These are phyloP conservation scores for Nesidiocoris tenuis DNA, from an alignment of 2,888 invertebrate species.

Conservation along the genomic window DNA sequence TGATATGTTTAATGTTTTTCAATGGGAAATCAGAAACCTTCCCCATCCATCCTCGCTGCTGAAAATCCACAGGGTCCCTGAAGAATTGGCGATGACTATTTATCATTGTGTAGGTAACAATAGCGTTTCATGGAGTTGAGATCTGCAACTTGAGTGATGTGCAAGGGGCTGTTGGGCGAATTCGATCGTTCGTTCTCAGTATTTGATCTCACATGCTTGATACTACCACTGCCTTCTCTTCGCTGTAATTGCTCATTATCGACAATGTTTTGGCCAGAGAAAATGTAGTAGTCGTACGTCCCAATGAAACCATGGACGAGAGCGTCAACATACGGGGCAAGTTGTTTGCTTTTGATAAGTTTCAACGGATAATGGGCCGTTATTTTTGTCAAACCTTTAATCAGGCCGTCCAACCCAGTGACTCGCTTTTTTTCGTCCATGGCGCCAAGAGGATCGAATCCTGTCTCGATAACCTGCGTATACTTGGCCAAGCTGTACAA, in stretches of 20 bases:
- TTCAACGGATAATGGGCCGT: slow-evolving; percentile 38
- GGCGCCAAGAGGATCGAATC: slow-evolving; percentile 21
- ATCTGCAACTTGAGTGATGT: background rate
- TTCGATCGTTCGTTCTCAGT: background rate
- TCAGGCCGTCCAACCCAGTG: slow-evolving; percentile 23
- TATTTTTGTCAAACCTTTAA: slow-evolving; percentile 36
- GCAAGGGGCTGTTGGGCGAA: background rate
- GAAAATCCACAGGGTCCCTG: too few relatives aligned
- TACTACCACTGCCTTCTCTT: background rate
- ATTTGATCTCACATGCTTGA: background rate
- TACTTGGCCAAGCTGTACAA: slow-evolving; percentile 31
- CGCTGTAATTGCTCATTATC: too few relatives aligned
- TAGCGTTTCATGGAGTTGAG: background rate
- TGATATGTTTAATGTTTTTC: too few relatives aligned
- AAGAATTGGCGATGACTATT: too few relatives aligned
- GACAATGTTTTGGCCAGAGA: background rate
- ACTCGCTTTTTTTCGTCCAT: slow-evolving; percentile 16
- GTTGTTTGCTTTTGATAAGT: slow-evolving; percentile 23
- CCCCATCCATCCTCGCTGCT: too few relatives aligned
- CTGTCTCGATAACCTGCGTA: slow-evolving; percentile 10
- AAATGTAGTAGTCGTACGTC: slow-evolving; percentile 20
- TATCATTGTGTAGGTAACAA: background rate
- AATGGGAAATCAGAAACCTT: too few relatives aligned
- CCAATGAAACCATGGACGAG: slow-evolving; percentile 24
- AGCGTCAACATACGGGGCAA: slow-evolving; percentile 35